Evolutionary conservation across 1,140 invertebrate species (phyloP), one percentile per base, ranked within the genome.

Genomic region (Augochlora pura): DNA sequence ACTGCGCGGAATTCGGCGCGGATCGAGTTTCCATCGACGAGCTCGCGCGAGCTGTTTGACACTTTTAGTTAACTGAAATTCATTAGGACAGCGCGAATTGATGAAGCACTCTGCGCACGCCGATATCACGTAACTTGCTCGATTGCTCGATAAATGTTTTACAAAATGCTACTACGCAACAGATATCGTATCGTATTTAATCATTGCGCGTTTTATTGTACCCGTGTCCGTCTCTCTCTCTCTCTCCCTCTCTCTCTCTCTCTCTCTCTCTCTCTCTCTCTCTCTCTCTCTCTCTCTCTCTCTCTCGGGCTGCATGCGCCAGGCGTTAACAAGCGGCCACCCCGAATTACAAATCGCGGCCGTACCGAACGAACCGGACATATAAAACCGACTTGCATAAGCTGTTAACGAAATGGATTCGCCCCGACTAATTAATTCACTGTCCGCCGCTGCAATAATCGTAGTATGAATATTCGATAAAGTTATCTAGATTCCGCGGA

Each of bases 31-130:
- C 46, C 46, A 54, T 39, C 25, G 49, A 18, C 23, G 52, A n/a
- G 12, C n/a, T 52, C 42, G 16, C n/a, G 2, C 59, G 46, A 10
- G 14, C 62, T 25, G 62, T 74, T 65, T 65, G 72, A 65, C 46
- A 65, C 42, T 64, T 74, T 64, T 73, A 52, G 25, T 64, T 52
- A 73, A 63, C 42, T 16, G 38, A 52, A 64, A 64, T 73, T 73
- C 42, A 73, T 73, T 73, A 52, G 60, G 8, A 38, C 42, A 64
- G 21, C 49, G 12, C 8, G 60, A 38, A 52, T 25, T 9, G 25
- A 12, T 38, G 42, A 64, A 64, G 25, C n/a, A 38, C 63, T 64
- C 27, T 60, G 65, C 52, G 65, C 52, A 72, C 12, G 38, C n/a
- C 38, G 8, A 32, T 68, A 70, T 59, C 42, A 18, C 60, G 16